Percentiles rank a stretch among this genome's conserved stretches.
Conservation (phyloP, 2,888 invertebrate species). For the Caenorhabditis parvicauda region DNA sequence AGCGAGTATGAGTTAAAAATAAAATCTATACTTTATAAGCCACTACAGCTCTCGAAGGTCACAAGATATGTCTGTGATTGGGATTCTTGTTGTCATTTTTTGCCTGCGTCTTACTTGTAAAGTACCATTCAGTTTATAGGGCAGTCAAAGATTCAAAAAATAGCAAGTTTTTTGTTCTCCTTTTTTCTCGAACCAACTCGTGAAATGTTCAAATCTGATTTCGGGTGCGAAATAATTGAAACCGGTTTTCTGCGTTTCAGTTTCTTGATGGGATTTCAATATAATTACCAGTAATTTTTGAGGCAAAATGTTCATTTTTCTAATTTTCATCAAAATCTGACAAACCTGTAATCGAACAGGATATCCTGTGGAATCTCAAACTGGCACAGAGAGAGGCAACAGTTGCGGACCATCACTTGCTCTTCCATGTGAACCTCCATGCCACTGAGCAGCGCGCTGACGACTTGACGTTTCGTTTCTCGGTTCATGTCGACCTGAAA, state of each 20-base stretch:
- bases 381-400: slow-evolving; percentile 88
- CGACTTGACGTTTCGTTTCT: slow-evolving; percentile 53
- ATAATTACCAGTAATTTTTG: no score
- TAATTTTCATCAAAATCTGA: no score
- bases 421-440: slow-evolving; percentile 60
- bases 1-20: neutral
- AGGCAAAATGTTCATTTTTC: no score
- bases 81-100: neutral
- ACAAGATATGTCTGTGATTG: neutral
- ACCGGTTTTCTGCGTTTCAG: no score
- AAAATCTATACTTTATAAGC: neutral
- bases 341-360: slow-evolving; percentile 62
- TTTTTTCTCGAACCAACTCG: no score
- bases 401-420: slow-evolving; percentile 83
- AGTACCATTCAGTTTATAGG: no score
- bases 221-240: no score
- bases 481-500: slow-evolving; percentile 51
- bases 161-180: no score
- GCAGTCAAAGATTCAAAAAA: no score
- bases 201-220: no score
- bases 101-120: no score
- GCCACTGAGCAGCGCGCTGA: slow-evolving; percentile 50
- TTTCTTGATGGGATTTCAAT: no score
- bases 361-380: slow-evolving; percentile 92
- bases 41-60: neutral